Conservation (phyloP, 2,888 invertebrate genomes). For the Catocala sponsa region DNA sequence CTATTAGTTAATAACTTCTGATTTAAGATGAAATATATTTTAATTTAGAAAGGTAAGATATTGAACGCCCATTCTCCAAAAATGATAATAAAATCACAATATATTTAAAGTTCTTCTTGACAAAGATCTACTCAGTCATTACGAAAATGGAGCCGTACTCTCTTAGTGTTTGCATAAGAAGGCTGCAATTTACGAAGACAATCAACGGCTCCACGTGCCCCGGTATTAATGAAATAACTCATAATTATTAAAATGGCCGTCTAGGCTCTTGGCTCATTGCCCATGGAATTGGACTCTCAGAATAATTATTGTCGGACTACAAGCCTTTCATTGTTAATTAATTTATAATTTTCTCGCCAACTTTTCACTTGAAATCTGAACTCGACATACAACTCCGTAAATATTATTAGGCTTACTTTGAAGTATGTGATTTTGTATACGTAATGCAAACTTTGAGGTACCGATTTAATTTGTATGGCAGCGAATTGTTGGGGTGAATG, state of each 20-base stretch:
- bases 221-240: constrained; percentile 69
- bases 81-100: background rate
- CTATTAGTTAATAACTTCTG: no score
- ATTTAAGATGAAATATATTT: no score
- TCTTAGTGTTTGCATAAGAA: constrained; percentile 36
- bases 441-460: constrained; percentile 16
- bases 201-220: constrained; percentile 45
- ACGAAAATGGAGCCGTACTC: constrained; percentile 17
- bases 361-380: constrained; percentile 56
- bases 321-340: constrained; percentile 79
- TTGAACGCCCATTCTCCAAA: no score
- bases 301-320: constrained; percentile 75
- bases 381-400: constrained; percentile 12
- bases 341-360: constrained; percentile 79
- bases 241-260: constrained; percentile 74
- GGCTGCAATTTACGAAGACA: constrained; percentile 46
- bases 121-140: constrained; percentile 3
- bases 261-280: constrained; percentile 74
- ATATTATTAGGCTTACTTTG: constrained; percentile 10
- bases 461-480: constrained; percentile 23
- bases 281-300: constrained; percentile 69
- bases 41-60: no score
- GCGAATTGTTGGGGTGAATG: constrained; percentile 26
- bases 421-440: constrained; percentile 17
- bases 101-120: background rate